Percentiles rank a stretch among this genome's conserved stretches.
phyloP scores from a whole-genome alignment of 2,888 invertebrate species.

The Arge pagana region DNA sequence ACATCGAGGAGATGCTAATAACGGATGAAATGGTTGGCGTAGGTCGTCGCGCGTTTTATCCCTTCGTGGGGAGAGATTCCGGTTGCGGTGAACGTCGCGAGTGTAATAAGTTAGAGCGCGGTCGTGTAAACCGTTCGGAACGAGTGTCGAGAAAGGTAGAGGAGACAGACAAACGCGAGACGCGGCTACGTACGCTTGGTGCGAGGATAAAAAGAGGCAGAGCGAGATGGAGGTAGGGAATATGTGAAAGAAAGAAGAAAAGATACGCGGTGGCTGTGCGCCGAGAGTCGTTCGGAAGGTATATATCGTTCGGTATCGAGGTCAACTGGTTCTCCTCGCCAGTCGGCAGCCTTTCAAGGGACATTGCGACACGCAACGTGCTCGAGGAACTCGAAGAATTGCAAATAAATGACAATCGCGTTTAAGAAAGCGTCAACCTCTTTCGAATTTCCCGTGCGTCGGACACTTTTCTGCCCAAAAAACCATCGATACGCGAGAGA shows the following conservation, averaged over 20 bases:
- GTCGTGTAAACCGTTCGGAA: slow-evolving; percentile 12
- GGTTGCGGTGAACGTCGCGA: neutral
- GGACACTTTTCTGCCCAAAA: too few species aligned
- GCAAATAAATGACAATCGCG: slow-evolving; percentile 21
- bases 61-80: neutral
- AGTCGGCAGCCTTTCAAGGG: slow-evolving; percentile 51
- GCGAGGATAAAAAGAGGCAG: slow-evolving; percentile 2
- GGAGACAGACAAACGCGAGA: too few species aligned
- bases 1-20: too few species aligned
- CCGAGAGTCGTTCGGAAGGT: slow-evolving; percentile 9
- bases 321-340: slow-evolving; percentile 55
- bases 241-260: neutral
- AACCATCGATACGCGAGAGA: too few species aligned
- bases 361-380: slow-evolving; percentile 44
- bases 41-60: neutral
- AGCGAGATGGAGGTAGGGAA: slow-evolving; percentile 6
- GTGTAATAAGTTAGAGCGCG: slow-evolving; percentile 6
- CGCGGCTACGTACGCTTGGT: neutral
- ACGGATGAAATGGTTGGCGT: neutral
- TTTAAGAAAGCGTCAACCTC: too few species aligned
- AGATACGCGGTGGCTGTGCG: neutral
- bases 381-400: slow-evolving; percentile 18
- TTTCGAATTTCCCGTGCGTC: slow-evolving; percentile 37
- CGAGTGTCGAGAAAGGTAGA: too few species aligned
- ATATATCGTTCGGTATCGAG: slow-evolving; percentile 46